Conservation (phyloP, 2,113 vertebrate species). For the Crotalus helleri region DNA sequence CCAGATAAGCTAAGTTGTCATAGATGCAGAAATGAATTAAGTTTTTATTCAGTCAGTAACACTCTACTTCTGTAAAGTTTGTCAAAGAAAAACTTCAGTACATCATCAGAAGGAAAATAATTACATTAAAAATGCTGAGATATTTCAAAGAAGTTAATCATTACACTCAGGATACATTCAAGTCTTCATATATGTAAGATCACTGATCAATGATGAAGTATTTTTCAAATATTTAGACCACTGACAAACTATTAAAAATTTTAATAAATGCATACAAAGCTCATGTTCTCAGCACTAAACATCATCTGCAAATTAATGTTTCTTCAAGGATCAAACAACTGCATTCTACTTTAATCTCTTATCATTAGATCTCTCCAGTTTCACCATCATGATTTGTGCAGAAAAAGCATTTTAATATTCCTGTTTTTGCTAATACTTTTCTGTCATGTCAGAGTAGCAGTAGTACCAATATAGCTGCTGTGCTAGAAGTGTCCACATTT, state of each 20-base stretch:
- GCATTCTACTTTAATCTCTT: neutral
- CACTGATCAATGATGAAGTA: neutral
- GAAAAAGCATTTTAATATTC: neutral
- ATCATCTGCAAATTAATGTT: neutral
- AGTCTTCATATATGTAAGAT: neutral
- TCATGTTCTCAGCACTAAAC: neutral
- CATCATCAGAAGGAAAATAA: neutral
- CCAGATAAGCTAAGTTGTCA: neutral
- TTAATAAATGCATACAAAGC: neutral
- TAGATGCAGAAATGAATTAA: constrained; percentile 7
- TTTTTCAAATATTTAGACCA: neutral
- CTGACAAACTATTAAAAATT: neutral
- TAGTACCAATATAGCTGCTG: neutral
- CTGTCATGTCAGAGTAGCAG: neutral
- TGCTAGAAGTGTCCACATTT: neutral
- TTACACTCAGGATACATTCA: neutral
- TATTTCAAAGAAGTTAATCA: neutral
- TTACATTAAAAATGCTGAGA: neutral
- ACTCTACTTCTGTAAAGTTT: neutral
- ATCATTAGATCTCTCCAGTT: neutral
- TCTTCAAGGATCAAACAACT: neutral
- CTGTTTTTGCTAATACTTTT: neutral
- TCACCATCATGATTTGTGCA: neutral
- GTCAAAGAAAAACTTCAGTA: neutral
- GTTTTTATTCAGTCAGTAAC: neutral